Percentiles rank a stretch among this genome's conserved stretches.
phyloP scores from a whole-genome alignment of 2,888 invertebrate genomes.

The Quadriops clusia region DNA sequence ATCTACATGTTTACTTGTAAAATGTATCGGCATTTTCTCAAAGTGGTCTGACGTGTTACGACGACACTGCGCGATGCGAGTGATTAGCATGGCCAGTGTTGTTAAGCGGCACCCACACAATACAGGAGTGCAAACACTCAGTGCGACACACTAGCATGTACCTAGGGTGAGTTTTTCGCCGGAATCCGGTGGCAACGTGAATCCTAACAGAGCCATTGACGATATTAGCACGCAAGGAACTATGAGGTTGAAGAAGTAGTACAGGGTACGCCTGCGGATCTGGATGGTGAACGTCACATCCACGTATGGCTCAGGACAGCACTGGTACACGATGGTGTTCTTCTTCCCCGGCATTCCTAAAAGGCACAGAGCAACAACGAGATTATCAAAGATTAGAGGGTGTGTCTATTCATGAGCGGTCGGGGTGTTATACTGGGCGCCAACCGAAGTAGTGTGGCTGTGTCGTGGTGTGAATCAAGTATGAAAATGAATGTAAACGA shows the following conservation, averaged over 20 bases:
- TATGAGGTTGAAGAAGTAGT: conserved; percentile 99
- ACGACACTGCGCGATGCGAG: conserved; percentile 25
- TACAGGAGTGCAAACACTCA: conserved; percentile 25
- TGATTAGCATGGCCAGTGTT: conserved; percentile 26
- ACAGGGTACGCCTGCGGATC: conserved; percentile 89
- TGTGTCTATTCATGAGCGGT: too few relatives aligned
- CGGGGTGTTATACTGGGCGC: too few relatives aligned
- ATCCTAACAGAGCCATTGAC: conserved; percentile 95
- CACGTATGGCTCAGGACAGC: conserved; percentile 89
- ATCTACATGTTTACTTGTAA: too few relatives aligned
- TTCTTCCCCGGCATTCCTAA: conserved; percentile 86
- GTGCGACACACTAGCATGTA: conserved; percentile 39
- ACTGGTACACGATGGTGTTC: conserved; percentile 81
- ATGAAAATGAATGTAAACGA: too few relatives aligned
- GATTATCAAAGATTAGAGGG: too few relatives aligned
- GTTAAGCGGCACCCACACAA: conserved; percentile 28
- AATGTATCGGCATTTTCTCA: background rate
- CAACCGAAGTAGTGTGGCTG: too few relatives aligned
- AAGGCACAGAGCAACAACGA: too few relatives aligned
- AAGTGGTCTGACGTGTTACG: conserved; percentile 20
- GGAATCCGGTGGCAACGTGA: conserved; percentile 95
- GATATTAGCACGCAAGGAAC: conserved; percentile 98
- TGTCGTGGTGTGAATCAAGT: too few relatives aligned
- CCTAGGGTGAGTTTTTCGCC: conserved; percentile 93
- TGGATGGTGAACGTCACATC: conserved; percentile 95